These are phyloP conservation scores for Coptodon rendalli DNA, from an alignment of 2,113 vertebrate species.

Conservation along the genomic window DNA sequence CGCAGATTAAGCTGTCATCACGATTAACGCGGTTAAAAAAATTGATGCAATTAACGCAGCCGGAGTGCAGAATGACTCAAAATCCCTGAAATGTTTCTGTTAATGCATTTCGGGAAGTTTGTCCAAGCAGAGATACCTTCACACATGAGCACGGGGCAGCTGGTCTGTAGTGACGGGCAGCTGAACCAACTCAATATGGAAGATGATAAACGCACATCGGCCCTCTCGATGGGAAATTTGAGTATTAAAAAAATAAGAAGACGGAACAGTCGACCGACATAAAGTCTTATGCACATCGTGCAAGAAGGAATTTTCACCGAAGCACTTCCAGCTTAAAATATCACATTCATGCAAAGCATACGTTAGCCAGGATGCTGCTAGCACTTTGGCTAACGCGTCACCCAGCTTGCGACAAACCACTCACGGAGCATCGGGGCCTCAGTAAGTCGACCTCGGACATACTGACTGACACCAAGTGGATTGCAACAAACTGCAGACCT, in stretches of 20 bases:
- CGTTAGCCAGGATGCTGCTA: background rate
- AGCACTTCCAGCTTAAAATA: background rate
- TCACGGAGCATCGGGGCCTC: no score
- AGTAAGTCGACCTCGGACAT: no score
- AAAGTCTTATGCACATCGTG: no score
- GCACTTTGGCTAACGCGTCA: background rate
- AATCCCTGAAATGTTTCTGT: background rate
- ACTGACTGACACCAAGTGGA: background rate
- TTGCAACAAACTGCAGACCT: background rate
- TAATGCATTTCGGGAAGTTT: accelerated
- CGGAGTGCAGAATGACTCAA: accelerated
- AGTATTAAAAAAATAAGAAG: no score
- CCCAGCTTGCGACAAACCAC: no score
- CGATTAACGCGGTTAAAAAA: accelerated
- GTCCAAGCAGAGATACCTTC: background rate
- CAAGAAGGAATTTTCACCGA: no score
- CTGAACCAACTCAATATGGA: background rate
- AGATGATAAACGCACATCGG: background rate
- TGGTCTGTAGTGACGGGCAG: background rate
- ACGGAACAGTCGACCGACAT: no score
- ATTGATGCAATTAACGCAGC: accelerated
- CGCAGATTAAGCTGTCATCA: accelerated
- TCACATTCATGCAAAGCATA: background rate
- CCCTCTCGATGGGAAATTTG: background rate
- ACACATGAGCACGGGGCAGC: accelerated